Evolutionary conservation across 2,888 invertebrate genomes (phyloP), one percentile per base, ranked within the genome.

Genomic region (Caenorhabditis drosophilae): DNA sequence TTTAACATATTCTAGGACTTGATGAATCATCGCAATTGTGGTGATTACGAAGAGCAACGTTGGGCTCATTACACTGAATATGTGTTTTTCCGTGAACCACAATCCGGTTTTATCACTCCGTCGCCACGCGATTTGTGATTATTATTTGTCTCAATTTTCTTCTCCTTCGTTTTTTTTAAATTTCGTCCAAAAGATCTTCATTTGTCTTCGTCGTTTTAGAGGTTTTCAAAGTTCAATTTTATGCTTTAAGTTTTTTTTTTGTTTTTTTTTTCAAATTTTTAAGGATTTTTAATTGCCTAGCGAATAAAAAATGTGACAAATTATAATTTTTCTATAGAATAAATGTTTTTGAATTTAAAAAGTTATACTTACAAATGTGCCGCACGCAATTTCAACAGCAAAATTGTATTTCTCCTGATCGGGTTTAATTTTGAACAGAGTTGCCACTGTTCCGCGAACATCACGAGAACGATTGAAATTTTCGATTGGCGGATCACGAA

Each of bases 61-160:
- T 98, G 98, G 98, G 95, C 96, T 86, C 98, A 98, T 86, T 98
- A 98, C 89, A 98, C 98, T 88, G 98, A 97, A 88, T 98, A 96
- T 86, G 92, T 96, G 73, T 98, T 94, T 86, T 90, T 92, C 82
- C 89, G 94, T 51, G 70, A 73, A 38, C 73, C 73, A 11, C 53
- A 72, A 36, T 47, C 56, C 40, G 59, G 66, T 25, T 53, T 55
- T 50, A 53, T 60, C 20, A 69, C 69, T 4, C 67, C 70, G 15
- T 67, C 67, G 7, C 59, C 63, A 7, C 55, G 70, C 35, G 70
- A 73, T 27, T 50, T 64, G 26, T 64, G 45, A 51, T 51, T 36
- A 2, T 18, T 27, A 16, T 6, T 15, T 31, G 4, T 20, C 20
- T 16, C 2, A 26, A n/a, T n/a, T n/a, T n/a, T n/a, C n/a, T n/a